A percentile compares a stretch with the other conserved stretches of the same genome.
Evolutionary conservation across 2,113 vertebrate species (phyloP).

Genomic region (Rhineura floridana): DNA sequence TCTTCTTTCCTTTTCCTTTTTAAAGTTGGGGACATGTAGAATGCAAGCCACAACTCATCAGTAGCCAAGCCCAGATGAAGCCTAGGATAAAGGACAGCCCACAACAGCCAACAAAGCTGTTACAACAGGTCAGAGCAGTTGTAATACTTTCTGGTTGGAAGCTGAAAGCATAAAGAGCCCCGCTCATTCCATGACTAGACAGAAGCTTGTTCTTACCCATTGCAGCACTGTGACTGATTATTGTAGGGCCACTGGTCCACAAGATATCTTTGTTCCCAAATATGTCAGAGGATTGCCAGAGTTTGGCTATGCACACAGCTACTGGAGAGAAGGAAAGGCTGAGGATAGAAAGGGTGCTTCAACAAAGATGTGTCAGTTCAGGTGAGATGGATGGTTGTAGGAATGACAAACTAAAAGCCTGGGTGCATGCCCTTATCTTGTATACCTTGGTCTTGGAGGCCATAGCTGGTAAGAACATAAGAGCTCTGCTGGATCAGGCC

Average conservation of each 20-base stretch:
- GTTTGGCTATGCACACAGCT: not conserved
- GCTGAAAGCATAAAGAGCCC: not conserved
- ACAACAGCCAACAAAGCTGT: not conserved
- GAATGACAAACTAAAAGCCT: not conserved
- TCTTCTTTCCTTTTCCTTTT: not conserved
- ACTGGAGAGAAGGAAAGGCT: not conserved
- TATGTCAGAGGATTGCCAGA: not conserved
- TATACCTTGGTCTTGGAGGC: not conserved
- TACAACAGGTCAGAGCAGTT: not conserved
- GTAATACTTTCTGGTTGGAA: no score
- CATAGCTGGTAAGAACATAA: not conserved
- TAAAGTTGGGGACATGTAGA: not conserved
- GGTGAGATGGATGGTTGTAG: not conserved
- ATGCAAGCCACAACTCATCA: not conserved
- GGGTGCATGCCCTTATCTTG: not conserved
- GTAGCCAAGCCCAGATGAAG: no score
- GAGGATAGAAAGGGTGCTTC: not conserved
- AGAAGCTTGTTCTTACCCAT: not conserved
- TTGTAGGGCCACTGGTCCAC: not conserved
- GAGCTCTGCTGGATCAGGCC: no score
- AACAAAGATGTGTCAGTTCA: not conserved
- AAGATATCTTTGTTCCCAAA: not conserved
- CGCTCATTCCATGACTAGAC: not conserved
- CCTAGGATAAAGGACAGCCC: not conserved
- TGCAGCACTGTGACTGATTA: not conserved